phyloP scores from a whole-genome alignment of 2,888 invertebrate genomes.

The Xestia rhomboidea region DNA sequence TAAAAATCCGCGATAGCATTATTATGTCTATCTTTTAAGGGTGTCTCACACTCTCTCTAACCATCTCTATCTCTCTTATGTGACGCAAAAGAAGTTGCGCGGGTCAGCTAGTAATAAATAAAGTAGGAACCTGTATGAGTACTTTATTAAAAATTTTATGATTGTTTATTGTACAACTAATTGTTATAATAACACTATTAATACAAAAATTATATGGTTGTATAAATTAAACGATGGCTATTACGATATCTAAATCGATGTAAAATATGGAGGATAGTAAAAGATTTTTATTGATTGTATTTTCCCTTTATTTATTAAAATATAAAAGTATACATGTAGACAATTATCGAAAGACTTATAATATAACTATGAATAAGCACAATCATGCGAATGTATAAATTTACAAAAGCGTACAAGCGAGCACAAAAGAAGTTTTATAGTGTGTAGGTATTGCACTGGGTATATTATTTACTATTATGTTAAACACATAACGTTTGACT shows the following conservation, averaged over 20 bases:
- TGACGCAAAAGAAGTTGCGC: no score
- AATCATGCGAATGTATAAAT: slow-evolving; percentile 43
- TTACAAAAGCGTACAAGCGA: slow-evolving; percentile 55
- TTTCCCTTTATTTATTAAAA: slow-evolving; percentile 55
- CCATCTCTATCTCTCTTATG: no score
- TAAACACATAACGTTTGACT: neutral
- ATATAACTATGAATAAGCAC: slow-evolving; percentile 45
- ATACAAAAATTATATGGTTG: neutral
- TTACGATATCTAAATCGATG: neutral
- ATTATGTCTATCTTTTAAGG: no score
- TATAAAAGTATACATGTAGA: slow-evolving; percentile 59
- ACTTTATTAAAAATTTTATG: neutral
- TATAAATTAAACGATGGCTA: neutral
- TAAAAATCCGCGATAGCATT: no score
- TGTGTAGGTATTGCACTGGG: slow-evolving; percentile 47
- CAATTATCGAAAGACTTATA: slow-evolving; percentile 38
- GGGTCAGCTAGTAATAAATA: no score
- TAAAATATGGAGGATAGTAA: slow-evolving; percentile 3
- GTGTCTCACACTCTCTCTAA: no score
- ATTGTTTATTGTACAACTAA: neutral
- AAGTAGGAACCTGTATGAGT: neutral
- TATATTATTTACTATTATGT: slow-evolving; percentile 16
- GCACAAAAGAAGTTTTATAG: slow-evolving; percentile 10
- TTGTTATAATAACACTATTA: neutral
- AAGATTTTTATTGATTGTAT: slow-evolving; percentile 9